Evolutionary conservation across 2,113 vertebrate species (phyloP), one percentile per base, ranked within the genome.

Genomic region (Rhynchopsitta pachyrhyncha): DNA sequence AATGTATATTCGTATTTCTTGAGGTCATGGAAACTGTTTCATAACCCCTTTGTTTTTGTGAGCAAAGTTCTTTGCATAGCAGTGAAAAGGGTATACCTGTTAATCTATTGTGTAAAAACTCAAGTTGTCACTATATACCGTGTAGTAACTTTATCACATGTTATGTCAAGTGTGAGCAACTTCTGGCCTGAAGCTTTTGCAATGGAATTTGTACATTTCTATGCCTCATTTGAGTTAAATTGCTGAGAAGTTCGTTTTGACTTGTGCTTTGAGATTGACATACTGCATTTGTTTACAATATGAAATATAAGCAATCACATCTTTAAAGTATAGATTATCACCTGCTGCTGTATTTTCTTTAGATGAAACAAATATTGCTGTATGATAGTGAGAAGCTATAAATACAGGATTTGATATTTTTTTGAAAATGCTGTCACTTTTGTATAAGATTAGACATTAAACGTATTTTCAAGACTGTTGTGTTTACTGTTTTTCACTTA

Each of bases 371-470:
- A 97, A 97, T 96, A 97, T 98, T 98, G 97, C 98, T 97, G 98
- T 97, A 98, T 96, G 96, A 98, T 98, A 98, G 97, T 95, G 96
- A 96, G 97, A 96, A 97, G 95, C 94, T 97, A 97, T 98, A 96
- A 98, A 98, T 98, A 97, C 98, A 96, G 98, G 97, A 97, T 97
- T 98, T 98, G 97, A 97, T 98, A 98, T 98, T 98, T 98, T 98
- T 98, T 98, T 98, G 92, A 98, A 98, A 97, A 97, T 96, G 92
- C 97, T 97, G 97, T 98, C 98, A 98, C 97, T 98, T 98, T 98
- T 98, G 97, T 98, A 98, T 98, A 90, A 97, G 96, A 97, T 97
- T 97, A 97, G 95, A 98, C 94, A 97, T 96, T 93, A 96, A 97
- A 97, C 95, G 97, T 98, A 97, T 98, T 98, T 98, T 98, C 96